Evolutionary conservation across 2,888 invertebrate genomes (phyloP), one percentile per base, ranked within the genome.

Genomic region (Nomada lathburiana): DNA sequence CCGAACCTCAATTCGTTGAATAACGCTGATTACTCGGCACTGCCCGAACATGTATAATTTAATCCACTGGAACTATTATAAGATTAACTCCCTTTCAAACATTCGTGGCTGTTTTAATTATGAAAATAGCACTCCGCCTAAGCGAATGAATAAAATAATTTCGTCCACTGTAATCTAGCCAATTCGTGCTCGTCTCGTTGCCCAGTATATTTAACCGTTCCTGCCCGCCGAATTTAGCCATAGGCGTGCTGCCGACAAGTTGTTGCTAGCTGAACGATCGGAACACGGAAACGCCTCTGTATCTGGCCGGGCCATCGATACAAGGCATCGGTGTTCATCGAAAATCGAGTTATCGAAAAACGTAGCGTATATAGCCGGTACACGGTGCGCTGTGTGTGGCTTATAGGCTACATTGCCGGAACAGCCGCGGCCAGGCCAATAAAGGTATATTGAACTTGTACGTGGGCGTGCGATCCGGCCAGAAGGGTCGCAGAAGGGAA

Each of bases 361-460:
- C 65, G 55, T 44, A 16, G n/a, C 50, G 44, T 53, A 52, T 53
- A 52, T 29, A 55, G 4, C 23, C 5, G 29, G 63, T 60, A 52
- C 62, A 57, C 23, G 76, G 55, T 23, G 50, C 59, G 42, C n/a
- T 26, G 57, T 20, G 57, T 20, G 73, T 29, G 53, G 59, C 50
- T 76, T 76, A 65, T 80, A 72, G 70, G 52, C 63, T 76, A 65
- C 74, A 76, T 81, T 55, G 84, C 55, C 63, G 63, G 64, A 84
- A 79, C 82, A 74, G 76, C 57, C 71, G 70, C 59, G 79, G 74
- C 62, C 60, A 71, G 80, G 63, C 75, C 86, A 88, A 88, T 90
- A 87, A 90, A 89, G 88, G 84, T 89, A 86, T 86, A 88, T 89
- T 81, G 89, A 85, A 89, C 74, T 79, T 83, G 71, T 84, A 82